Conservation (phyloP, 2,113 vertebrate genomes). For the Semicossyphus pulcher region DNA sequence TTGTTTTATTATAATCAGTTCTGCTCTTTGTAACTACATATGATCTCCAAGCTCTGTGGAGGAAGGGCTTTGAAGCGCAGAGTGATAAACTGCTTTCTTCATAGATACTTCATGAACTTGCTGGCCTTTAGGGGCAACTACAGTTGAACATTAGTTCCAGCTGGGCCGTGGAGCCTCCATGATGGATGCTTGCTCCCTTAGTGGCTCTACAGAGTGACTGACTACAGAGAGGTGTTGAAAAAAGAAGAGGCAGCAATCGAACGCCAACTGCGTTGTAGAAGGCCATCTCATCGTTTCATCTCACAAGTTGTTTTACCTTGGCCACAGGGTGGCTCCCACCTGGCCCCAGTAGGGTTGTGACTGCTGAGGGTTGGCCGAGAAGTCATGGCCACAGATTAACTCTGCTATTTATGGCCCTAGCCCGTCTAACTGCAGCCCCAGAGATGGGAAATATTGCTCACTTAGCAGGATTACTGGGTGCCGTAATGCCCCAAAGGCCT, state of each 20-base stretch:
- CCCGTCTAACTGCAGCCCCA: conserved; percentile 81
- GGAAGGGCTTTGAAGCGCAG: conserved; percentile 6
- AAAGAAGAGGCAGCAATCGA: conserved; percentile 25
- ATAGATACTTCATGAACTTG: conserved; percentile 50
- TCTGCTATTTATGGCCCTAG: conserved; percentile 82
- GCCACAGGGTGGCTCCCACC: conserved; percentile 62
- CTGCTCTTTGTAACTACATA: not conserved
- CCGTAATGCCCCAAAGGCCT: conserved; percentile 86
- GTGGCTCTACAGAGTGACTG: conserved; percentile 29
- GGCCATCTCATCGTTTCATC: conserved; percentile 62
- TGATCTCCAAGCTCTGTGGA: conserved; percentile 1
- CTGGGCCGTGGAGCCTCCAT: conserved; percentile 21
- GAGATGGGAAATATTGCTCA: conserved; percentile 88
- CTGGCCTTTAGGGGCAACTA: conserved; percentile 29
- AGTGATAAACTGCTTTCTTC: conserved; percentile 45
- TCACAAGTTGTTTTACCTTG: conserved; percentile 77
- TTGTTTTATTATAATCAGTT: conserved; percentile 6
- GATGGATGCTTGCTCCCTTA: conserved; percentile 51
- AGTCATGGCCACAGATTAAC: conserved; percentile 86
- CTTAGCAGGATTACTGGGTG: conserved; percentile 88
- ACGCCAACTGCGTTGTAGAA: conserved; percentile 25
- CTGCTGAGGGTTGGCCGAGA: conserved; percentile 66
- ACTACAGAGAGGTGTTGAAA: conserved; percentile 29
- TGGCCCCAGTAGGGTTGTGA: conserved; percentile 60
- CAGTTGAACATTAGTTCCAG: conserved; percentile 23